A percentile compares a stretch with the other conserved stretches of the same genome.
Evolutionary conservation across 2,113 vertebrate species (phyloP).

Genomic region (Phrynosoma platyrhinos): DNA sequence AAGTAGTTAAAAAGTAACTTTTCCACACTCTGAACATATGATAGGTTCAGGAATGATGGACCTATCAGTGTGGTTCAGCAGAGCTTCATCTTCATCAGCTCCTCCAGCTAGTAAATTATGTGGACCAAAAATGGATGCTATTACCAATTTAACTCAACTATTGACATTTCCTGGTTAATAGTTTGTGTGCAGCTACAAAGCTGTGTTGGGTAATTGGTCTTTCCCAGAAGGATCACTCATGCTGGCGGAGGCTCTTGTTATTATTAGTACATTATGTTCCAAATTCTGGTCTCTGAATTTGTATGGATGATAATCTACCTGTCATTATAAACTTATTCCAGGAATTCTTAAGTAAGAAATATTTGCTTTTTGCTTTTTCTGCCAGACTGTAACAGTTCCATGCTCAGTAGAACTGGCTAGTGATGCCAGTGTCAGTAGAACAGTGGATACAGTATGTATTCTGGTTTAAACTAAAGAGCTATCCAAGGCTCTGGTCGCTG

Average conservation of each 20-base stretch:
- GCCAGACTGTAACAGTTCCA: conserved; percentile 16
- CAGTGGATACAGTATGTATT: no score
- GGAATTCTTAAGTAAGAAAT: neutral
- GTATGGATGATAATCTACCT: neutral
- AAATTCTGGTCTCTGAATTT: conserved; percentile 24
- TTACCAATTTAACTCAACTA: neutral
- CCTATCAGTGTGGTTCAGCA: neutral
- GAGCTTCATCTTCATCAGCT: neutral
- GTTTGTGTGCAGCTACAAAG: neutral
- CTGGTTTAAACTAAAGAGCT: no score
- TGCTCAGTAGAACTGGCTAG: neutral
- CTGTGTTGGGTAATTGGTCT: neutral
- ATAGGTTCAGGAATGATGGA: no score
- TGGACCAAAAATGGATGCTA: neutral
- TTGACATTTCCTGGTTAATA: conserved; percentile 2
- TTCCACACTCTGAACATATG: no score
- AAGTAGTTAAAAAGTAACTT: no score
- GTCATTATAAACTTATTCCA: conserved; percentile 7
- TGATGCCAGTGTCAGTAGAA: neutral
- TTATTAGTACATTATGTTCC: conserved; percentile 1
- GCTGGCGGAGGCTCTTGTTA: conserved; percentile 7
- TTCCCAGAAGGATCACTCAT: conserved; percentile 9
- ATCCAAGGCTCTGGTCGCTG: no score
- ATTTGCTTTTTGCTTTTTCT: conserved; percentile 24
- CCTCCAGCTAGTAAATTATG: neutral